Evolutionary conservation across 2,888 invertebrate genomes (phyloP).

Genomic region (Augochlorella aurata): DNA sequence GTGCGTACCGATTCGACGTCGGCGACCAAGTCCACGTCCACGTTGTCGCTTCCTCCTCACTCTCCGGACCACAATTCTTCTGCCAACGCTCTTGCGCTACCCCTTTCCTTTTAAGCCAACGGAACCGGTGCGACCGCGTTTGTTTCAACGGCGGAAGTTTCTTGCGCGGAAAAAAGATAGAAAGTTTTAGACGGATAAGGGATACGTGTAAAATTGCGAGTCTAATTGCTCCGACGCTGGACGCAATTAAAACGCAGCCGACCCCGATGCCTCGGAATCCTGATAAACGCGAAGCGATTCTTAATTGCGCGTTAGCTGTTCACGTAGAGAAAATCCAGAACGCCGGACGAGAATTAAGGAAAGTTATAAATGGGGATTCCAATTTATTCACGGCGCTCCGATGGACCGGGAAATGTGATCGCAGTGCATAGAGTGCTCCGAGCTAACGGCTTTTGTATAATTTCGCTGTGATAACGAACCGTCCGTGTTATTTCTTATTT

Average conservation of each 20-base stretch:
- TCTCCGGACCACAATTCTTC: background rate
- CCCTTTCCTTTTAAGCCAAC: background rate
- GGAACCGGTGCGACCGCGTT: constrained; percentile 6
- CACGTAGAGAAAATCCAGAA: background rate
- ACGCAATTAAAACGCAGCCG: constrained; percentile 10
- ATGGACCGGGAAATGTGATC: background rate
- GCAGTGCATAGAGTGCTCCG: no score
- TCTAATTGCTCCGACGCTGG: constrained; percentile 42
- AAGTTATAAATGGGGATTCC: constrained; percentile 1
- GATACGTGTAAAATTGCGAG: constrained; percentile 46
- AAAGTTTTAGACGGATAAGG: constrained; percentile 26
- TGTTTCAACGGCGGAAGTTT: constrained; percentile 12
- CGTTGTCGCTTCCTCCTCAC: background rate
- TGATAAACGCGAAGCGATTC: constrained; percentile 28
- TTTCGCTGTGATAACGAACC: no score
- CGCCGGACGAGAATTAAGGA: background rate
- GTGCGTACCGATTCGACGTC: constrained; percentile 43
- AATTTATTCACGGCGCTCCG: background rate
- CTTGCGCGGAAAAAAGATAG: constrained; percentile 12
- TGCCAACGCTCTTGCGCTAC: background rate
- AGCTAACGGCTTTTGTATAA: no score
- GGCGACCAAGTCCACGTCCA: background rate
- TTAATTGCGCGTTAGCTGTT: constrained; percentile 38
- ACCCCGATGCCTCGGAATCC: constrained; percentile 25
- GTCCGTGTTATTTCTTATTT: no score